Percentiles rank a stretch among this genome's conserved stretches.
These are phyloP conservation scores for Zelostemma sp. DNA, from an alignment of 1,140 invertebrate genomes.

Conservation along the genomic window DNA sequence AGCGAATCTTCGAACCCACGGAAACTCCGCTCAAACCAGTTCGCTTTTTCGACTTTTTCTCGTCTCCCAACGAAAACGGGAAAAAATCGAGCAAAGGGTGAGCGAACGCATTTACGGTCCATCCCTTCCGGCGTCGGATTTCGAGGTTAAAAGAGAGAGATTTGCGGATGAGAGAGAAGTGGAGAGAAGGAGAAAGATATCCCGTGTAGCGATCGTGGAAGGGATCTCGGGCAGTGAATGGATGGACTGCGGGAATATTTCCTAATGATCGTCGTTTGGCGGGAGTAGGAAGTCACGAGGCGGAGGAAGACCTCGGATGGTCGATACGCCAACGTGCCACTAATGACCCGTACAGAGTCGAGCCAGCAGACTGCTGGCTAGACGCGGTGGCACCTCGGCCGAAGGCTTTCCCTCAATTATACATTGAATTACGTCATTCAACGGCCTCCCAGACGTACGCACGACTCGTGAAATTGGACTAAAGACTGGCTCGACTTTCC, in stretches of 20 bases:
- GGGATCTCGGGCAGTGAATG: slow-evolving; percentile 50
- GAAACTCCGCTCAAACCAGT: background rate
- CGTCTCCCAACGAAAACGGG: background rate
- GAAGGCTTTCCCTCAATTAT: slow-evolving; percentile 55
- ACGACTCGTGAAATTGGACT: slow-evolving; percentile 30
- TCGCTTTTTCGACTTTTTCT: background rate
- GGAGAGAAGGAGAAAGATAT: slow-evolving; percentile 8
- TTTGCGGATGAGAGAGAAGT: slow-evolving; percentile 11
- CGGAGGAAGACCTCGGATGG: slow-evolving; percentile 25
- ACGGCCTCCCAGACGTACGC: slow-evolving; percentile 16
- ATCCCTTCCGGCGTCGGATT: slow-evolving; percentile 30
- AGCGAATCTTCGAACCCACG: too few relatives aligned
- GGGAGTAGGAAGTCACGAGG: slow-evolving; percentile 28
- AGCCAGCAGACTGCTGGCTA: slow-evolving; percentile 57
- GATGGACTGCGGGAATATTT: slow-evolving; percentile 53
- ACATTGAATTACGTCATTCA: slow-evolving; percentile 51
- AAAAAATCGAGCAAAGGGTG: slow-evolving; percentile 10
- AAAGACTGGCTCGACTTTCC: too few relatives aligned
- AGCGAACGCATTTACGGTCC: slow-evolving; percentile 25
- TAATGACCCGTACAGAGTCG: slow-evolving; percentile 60
- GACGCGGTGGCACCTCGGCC: slow-evolving; percentile 56
- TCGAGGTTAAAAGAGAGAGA: slow-evolving; percentile 41
- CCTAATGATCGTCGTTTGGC: slow-evolving; percentile 45
- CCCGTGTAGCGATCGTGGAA: slow-evolving; percentile 6
- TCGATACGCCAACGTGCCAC: slow-evolving; percentile 55